Evolutionary conservation across 2,113 vertebrate genomes (phyloP).

Genomic region (Zapornia atra): DNA sequence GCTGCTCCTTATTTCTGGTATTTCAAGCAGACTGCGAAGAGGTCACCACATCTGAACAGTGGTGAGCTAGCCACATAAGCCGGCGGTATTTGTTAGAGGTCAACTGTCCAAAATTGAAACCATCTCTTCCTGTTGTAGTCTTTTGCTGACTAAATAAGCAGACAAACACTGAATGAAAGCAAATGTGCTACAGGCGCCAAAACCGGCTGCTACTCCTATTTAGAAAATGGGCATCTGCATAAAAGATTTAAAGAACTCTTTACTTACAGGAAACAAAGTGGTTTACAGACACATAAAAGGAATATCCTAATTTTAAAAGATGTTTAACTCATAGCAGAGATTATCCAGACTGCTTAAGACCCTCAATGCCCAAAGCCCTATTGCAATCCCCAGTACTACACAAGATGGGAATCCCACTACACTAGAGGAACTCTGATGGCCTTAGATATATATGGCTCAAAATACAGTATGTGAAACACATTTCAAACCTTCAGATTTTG

Average conservation of each 20-base stretch:
- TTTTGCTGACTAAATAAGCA: background rate
- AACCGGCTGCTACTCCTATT: background rate
- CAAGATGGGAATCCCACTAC: conserved; percentile 51
- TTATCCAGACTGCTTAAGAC: background rate
- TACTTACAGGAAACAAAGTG: background rate
- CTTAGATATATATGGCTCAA: conserved; percentile 73
- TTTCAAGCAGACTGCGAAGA: background rate
- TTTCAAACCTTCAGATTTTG: conserved; percentile 82
- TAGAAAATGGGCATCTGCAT: background rate
- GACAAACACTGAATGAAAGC: background rate
- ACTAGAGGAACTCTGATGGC: conserved; percentile 54
- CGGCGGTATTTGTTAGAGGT: background rate
- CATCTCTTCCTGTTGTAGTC: background rate
- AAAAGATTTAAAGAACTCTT: background rate
- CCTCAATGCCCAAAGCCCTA: background rate
- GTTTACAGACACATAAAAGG: background rate
- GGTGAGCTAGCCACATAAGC: background rate
- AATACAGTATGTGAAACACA: conserved; percentile 79
- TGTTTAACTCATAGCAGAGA: background rate
- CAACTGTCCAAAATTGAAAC: background rate
- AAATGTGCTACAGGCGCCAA: background rate
- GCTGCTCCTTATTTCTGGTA: background rate
- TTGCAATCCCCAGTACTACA: background rate
- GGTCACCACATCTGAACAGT: background rate
- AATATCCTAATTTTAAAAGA: background rate